Percentiles rank a stretch among this genome's conserved stretches.
phyloP scores from a whole-genome alignment of 2,113 vertebrate species.

The Bostrychus sinensis region DNA sequence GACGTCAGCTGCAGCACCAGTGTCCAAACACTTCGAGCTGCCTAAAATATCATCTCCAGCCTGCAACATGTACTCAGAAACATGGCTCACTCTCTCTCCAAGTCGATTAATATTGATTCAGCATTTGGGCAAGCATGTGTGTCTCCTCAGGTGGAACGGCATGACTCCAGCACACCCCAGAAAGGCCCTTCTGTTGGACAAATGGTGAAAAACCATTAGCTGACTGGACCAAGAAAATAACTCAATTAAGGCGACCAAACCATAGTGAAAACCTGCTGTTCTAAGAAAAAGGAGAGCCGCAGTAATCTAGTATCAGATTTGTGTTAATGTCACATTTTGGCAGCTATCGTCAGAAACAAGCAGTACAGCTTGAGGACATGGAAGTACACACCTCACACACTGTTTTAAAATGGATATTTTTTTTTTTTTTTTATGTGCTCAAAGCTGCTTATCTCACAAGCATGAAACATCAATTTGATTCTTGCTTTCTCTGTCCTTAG shows the following conservation, averaged over 20 bases:
- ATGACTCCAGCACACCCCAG: slow-evolving; percentile 66
- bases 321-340: slow-evolving; percentile 41
- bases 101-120: slow-evolving; percentile 79
- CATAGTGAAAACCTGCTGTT: slow-evolving; percentile 54
- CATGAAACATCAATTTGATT: no score
- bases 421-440: no score
- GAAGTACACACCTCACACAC: no score
- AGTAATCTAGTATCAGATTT: slow-evolving; percentile 42
- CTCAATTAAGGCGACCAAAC: slow-evolving; percentile 67
- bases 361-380: background rate
- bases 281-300: slow-evolving; percentile 23
- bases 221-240: slow-evolving; percentile 56
- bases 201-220: slow-evolving; percentile 55
- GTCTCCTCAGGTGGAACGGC: slow-evolving; percentile 76
- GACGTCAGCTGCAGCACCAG: slow-evolving; percentile 40
- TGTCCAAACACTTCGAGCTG: slow-evolving; percentile 45
- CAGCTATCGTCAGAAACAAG: background rate
- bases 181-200: slow-evolving; percentile 36
- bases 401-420: no score
- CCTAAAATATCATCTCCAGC: slow-evolving; percentile 70
- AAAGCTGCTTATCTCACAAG: no score
- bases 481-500: background rate
- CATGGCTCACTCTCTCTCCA: slow-evolving; percentile 25
- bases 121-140: slow-evolving; percentile 69
- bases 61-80: slow-evolving; percentile 59